Evolutionary conservation across 2,888 invertebrate genomes (phyloP).

Genomic region (Allacma fusca): DNA sequence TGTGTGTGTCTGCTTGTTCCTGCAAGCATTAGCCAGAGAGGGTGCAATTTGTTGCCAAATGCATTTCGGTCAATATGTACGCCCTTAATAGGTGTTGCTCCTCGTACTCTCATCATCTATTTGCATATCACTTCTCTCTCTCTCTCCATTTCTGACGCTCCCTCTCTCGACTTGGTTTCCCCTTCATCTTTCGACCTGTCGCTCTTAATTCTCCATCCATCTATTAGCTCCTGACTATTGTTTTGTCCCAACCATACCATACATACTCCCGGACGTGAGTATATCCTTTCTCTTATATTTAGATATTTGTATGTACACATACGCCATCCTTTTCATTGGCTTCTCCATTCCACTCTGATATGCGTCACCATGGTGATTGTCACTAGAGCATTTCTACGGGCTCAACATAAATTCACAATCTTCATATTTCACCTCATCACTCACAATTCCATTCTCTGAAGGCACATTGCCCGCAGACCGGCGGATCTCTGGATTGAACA

Average conservation of each 20-base stretch:
- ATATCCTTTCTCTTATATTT: neutral
- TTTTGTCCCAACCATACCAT: neutral
- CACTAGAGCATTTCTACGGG: neutral
- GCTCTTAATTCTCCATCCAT: constrained; percentile 41
- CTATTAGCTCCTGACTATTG: constrained; percentile 39
- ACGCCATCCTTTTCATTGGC: neutral
- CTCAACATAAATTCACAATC: neutral
- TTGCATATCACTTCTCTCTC: constrained; percentile 2
- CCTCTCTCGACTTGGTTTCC: constrained; percentile 27
- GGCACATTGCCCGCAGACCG: no score
- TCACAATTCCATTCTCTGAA: neutral
- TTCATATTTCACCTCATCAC: neutral
- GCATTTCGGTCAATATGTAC: constrained; percentile 16
- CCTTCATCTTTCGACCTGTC: constrained; percentile 45
- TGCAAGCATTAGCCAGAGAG: neutral
- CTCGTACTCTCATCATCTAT: constrained; percentile 27
- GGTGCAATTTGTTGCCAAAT: constrained; percentile 20
- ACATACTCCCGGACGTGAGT: neutral
- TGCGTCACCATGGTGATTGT: constrained; percentile 32
- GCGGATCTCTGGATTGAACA: no score
- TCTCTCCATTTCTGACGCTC: constrained; percentile 4
- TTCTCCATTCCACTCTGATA: constrained; percentile 25
- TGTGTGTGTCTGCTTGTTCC: no score
- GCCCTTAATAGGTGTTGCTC: constrained; percentile 3
- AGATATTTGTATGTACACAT: neutral